Evolutionary conservation across 2,797 vertebrate species (phyloP).

Genomic region (Hylomyscus alleni): DNA sequence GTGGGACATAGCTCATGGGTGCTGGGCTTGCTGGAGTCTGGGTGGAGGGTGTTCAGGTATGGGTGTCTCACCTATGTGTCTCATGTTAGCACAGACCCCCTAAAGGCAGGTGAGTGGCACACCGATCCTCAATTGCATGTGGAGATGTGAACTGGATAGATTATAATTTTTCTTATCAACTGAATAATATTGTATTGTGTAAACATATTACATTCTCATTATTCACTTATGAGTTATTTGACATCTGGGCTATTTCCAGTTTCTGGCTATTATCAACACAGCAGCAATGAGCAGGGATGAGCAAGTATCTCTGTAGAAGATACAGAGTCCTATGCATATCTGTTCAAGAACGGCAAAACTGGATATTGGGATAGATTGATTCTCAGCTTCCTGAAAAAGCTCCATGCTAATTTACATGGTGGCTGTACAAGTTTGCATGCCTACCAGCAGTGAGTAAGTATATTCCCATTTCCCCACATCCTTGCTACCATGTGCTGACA

Average conservation of each 20-base stretch:
- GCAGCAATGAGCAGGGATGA: not conserved
- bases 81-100: not conserved
- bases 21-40: too few species aligned
- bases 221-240: not conserved
- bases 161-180: not conserved
- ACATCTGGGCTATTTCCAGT: not conserved
- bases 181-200: not conserved
- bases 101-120: not conserved
- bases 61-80: too few species aligned
- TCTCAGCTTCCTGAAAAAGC: not conserved
- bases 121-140: too few species aligned
- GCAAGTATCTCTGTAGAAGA: not conserved
- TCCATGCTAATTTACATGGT: not conserved
- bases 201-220: not conserved
- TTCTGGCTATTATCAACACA: not conserved
- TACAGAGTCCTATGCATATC: not conserved
- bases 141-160: not conserved
- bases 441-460: not conserved
- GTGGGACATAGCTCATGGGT: too few species aligned
- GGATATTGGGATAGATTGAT: not conserved
- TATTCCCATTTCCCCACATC: not conserved
- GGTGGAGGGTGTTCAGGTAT: too few species aligned
- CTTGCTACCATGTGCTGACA: not conserved
- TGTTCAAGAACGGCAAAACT: not conserved
- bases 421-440: not conserved